Evolutionary conservation across 2,797 vertebrate genomes (phyloP), one percentile per base, ranked within the genome.

Genomic region (Arctocebus calabarensis): DNA sequence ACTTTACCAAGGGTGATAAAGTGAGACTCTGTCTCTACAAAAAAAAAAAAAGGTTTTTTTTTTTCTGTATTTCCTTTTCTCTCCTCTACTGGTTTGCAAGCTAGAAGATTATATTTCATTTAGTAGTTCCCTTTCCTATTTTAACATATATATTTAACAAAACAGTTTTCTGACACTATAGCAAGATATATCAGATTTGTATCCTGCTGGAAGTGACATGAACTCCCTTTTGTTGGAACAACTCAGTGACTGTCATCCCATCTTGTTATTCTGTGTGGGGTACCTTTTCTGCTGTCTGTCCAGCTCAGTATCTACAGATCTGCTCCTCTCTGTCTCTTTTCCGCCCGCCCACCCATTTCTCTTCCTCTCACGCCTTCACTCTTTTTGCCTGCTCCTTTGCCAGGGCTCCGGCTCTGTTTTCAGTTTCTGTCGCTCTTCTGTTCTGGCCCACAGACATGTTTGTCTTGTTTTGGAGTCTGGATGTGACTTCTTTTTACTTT

Each of bases 261-360:
- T 59, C 19, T 17, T 7, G 10, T 64, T n/a, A 37, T 71, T 79
- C 66, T 75, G 57, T 66, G 68, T 29, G 10, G 32, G 34, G 40
- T 32, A 82, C 5, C 11, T 7, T 66, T 77, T 62, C 40, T 32
- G 27, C 45, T 87, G 25, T 25, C 7, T 27, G 23, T 22, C 17
- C 9, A 0, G 3, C 7, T 1, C 19, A 48, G 3, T 48, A 3
- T 32, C 27, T 25, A 3, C 0, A 5, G 34, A 9, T 66, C 25
- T 25, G 14, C 22, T 25, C 37, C 8, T 43, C 0, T 0, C 32
- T 57, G 29, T 9, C 1, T 48, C 45, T 66, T 37, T 32, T 81
- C 45, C 43, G 7, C 32, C 45, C 27, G 14, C 32, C 70, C 40
- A 25, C 25, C 0, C 7, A 1, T 29, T 23, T 37, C 13, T n/a